These are phyloP conservation scores for Troides helena DNA, from an alignment of 2,888 invertebrate species.

Conservation along the genomic window DNA sequence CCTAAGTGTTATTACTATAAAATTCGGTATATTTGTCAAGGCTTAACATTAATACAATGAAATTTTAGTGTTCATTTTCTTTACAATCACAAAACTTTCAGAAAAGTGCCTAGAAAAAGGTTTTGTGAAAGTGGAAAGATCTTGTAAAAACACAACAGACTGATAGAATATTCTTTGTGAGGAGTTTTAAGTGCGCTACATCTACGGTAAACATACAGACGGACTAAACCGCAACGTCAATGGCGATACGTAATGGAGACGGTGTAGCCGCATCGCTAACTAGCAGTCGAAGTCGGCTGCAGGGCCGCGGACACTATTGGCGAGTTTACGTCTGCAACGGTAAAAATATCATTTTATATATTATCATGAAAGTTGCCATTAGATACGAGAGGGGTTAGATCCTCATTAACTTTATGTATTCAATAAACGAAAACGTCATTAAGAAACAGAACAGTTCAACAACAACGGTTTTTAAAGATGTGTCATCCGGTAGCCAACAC, in stretches of 20 bases:
- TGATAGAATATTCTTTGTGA: not conserved
- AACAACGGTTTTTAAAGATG: too few species aligned
- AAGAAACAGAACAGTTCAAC: too few species aligned
- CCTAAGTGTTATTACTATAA: slow-evolving; percentile 5
- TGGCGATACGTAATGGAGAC: slow-evolving; percentile 65
- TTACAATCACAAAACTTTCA: not conserved
- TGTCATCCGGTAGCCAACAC: too few species aligned
- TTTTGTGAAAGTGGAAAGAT: slow-evolving; percentile 3
- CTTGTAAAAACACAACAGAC: not conserved
- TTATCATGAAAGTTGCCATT: not conserved
- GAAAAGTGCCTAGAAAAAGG: not conserved
- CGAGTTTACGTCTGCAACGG: slow-evolving; percentile 65
- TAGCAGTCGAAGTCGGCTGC: slow-evolving; percentile 75
- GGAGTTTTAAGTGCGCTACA: slow-evolving; percentile 1
- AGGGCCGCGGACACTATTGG: slow-evolving; percentile 65
- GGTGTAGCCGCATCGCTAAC: slow-evolving; percentile 73
- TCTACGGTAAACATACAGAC: slow-evolving; percentile 13
- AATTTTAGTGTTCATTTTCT: not conserved
- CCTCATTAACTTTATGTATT: too few species aligned
- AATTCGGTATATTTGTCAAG: not conserved
- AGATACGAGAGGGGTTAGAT: too few species aligned
- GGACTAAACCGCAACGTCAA: slow-evolving; percentile 33
- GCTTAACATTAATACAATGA: not conserved
- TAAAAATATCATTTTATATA: not conserved
- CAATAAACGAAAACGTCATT: too few species aligned